Conservation (phyloP, 2,113 vertebrate species). For the Zingel zingel region DNA sequence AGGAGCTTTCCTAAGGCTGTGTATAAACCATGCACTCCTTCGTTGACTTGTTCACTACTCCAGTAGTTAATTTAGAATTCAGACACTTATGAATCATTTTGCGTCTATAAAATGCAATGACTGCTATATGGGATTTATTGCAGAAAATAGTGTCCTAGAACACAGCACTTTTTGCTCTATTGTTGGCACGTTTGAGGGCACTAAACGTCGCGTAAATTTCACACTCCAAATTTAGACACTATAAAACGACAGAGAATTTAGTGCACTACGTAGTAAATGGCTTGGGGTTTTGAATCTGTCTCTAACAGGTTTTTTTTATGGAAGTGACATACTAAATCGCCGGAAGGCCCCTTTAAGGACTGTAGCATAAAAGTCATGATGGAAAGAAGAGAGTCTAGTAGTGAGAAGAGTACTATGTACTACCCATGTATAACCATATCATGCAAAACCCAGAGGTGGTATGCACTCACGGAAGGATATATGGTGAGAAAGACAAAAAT, state of each 20-base stretch:
- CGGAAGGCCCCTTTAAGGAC: constrained; percentile 1
- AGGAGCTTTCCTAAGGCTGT: neutral
- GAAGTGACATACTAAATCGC: neutral
- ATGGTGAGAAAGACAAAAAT: constrained; percentile 8
- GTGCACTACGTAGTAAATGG: neutral
- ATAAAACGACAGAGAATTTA: neutral
- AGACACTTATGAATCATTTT: neutral
- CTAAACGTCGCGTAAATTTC: no score
- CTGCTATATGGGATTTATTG: neutral
- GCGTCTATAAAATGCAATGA: neutral
- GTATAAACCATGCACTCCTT: neutral
- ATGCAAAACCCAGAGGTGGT: constrained; percentile 61
- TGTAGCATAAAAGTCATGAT: neutral
- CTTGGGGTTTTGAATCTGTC: neutral
- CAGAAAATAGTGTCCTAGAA: neutral
- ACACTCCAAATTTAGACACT: neutral
- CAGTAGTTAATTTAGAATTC: neutral
- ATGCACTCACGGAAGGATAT: constrained; percentile 67
- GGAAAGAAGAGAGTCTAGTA: constrained; percentile 3
- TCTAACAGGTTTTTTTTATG: neutral
- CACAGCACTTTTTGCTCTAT: neutral
- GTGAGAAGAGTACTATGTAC: constrained; percentile 52
- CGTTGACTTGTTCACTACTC: neutral
- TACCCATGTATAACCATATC: constrained; percentile 48
- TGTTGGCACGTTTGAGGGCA: neutral